Evolutionary conservation across 1,140 invertebrate species (phyloP).

Genomic region (Pseudomyrmex dendroicus): DNA sequence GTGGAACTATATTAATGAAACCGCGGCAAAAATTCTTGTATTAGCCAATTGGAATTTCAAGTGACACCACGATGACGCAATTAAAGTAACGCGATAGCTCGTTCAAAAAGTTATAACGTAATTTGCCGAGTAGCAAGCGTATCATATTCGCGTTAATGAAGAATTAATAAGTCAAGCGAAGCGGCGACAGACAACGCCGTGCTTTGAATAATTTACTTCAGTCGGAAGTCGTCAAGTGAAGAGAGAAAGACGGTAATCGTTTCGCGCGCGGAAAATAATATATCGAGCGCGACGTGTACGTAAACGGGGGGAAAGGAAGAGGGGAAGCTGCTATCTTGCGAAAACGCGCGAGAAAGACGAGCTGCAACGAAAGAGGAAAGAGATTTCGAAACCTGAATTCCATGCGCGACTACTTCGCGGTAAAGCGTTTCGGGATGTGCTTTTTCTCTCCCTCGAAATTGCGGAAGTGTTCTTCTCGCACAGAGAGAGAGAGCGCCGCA

Average conservation of each 20-base stretch:
- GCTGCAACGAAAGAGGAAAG: neutral
- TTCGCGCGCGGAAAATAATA: constrained; percentile 39
- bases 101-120: constrained; percentile 35
- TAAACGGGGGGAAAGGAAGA: too few relatives aligned
- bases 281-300: neutral
- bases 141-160: constrained; percentile 47
- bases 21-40: neutral
- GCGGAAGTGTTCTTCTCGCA: constrained; percentile 25
- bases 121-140: constrained; percentile 14
- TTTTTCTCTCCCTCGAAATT: constrained; percentile 33
- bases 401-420: neutral
- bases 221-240: constrained; percentile 10
- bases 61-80: neutral
- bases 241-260: constrained; percentile 11
- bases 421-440: constrained; percentile 10
- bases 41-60: constrained; percentile 18
- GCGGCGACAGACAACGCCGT: neutral
- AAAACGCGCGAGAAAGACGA: neutral
- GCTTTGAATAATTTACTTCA: constrained; percentile 41
- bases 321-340: neutral
- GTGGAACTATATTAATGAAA: neutral
- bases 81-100: constrained; percentile 11
- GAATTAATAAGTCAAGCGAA: constrained; percentile 21
- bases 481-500: neutral
- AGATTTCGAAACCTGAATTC: constrained; percentile 32